These are phyloP conservation scores for Kryphioiulus occultus DNA, from an alignment of 2,888 invertebrate species.

Conservation along the genomic window DNA sequence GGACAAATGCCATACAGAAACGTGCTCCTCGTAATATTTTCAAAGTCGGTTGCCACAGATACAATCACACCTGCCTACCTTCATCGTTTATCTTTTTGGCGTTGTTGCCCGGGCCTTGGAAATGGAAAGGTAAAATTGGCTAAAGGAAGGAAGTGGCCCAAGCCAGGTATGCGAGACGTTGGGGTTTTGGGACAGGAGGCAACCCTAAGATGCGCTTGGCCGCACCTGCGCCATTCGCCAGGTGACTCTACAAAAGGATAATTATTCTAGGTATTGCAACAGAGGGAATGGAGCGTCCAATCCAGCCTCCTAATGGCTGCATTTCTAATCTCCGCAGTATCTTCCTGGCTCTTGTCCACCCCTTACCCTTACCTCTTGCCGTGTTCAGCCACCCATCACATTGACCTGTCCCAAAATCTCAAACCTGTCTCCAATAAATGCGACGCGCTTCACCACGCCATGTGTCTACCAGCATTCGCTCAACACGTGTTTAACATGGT, in stretches of 20 bases:
- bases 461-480: too few species aligned
- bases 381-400: background rate
- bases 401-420: background rate
- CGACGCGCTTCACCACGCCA: too few species aligned
- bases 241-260: constrained; percentile 39
- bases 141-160: background rate
- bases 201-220: background rate
- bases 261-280: background rate
- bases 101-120: background rate
- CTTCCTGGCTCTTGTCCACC: constrained; percentile 22
- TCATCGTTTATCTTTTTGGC: background rate
- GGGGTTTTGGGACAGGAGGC: background rate
- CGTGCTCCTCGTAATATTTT: background rate
- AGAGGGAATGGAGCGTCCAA: constrained; percentile 12
- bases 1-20: background rate
- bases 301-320: background rate
- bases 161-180: background rate
- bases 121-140: background rate
- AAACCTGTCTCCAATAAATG: background rate
- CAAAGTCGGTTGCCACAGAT: constrained; percentile 1
- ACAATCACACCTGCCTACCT: constrained; percentile 35
- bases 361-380: constrained; percentile 4
- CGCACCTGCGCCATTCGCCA: constrained; percentile 37
- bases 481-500: too few species aligned
- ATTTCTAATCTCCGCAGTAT: background rate